These are phyloP conservation scores for Cabera pusaria DNA, from an alignment of 2,888 invertebrate species.

Conservation along the genomic window DNA sequence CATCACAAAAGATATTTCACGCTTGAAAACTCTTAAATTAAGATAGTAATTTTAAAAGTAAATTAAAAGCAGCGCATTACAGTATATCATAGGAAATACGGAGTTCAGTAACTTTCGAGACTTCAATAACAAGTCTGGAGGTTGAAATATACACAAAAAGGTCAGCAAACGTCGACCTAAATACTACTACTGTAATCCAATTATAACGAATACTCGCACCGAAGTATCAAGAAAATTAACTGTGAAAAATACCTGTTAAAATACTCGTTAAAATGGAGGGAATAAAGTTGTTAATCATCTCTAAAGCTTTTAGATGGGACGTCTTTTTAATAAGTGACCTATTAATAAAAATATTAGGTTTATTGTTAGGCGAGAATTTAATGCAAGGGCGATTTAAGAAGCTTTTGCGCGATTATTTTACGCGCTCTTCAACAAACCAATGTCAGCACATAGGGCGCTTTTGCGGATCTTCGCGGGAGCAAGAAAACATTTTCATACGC, in stretches of 20 bases:
- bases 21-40: slow-evolving; percentile 13
- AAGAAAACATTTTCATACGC: no score
- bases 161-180: slow-evolving; percentile 64
- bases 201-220: slow-evolving; percentile 50
- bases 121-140: slow-evolving; percentile 53
- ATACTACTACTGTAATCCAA: slow-evolving; percentile 60
- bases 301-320: no score
- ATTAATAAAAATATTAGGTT: no score
- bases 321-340: no score
- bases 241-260: slow-evolving; percentile 9
- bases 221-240: slow-evolving; percentile 32
- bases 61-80: slow-evolving; percentile 30
- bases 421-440: no score
- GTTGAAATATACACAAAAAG: slow-evolving; percentile 56
- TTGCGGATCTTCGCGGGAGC: no score
- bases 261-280: slow-evolving; percentile 1
- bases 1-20: slow-evolving; percentile 5
- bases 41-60: slow-evolving; percentile 23
- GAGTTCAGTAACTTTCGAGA: slow-evolving; percentile 37
- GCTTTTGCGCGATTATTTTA: no score
- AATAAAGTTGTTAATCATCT: slow-evolving; percentile 21
- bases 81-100: slow-evolving; percentile 41
- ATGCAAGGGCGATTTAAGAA: no score
- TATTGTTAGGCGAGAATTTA: no score
- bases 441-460: no score